Conservation (phyloP, 1,140 invertebrate species). For the Aporrectodea caliginosa region DNA sequence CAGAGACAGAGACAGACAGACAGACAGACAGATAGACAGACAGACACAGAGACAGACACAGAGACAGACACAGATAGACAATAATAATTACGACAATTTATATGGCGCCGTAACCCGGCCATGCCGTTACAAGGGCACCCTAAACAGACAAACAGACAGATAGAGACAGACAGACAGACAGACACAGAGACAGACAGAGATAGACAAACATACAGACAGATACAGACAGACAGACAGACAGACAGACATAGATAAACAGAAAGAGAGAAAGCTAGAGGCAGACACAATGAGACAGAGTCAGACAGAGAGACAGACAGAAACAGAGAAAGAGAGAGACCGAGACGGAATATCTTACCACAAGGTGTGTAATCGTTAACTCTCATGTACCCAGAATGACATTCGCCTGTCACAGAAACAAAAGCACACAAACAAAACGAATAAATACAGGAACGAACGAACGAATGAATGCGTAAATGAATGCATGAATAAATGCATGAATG, state of each 20-base stretch:
- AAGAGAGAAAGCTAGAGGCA: background rate
- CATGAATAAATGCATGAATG: background rate
- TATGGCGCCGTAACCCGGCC: too few relatives aligned
- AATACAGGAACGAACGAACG: background rate
- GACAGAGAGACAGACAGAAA: background rate
- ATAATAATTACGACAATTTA: too few relatives aligned
- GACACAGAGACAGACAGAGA: background rate
- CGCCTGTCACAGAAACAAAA: conserved; percentile 36
- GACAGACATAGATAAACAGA: background rate
- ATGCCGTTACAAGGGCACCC: too few relatives aligned
- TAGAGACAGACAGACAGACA: background rate
- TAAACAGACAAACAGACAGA: background rate
- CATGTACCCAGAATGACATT: conserved; percentile 59
- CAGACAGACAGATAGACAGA: too few relatives aligned
- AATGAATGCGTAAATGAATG: background rate
- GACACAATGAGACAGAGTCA: background rate
- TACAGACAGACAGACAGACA: background rate
- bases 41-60: too few relatives aligned
- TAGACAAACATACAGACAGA: background rate
- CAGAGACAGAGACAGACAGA: too few relatives aligned
- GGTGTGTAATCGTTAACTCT: conserved; percentile 58
- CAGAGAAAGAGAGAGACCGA: background rate
- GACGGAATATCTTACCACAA: conserved; percentile 55
- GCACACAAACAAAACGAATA: background rate
- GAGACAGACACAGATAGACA: too few relatives aligned